These are phyloP conservation scores for Philopedon plagiatum DNA, from an alignment of 2,888 invertebrate species.

Conservation along the genomic window DNA sequence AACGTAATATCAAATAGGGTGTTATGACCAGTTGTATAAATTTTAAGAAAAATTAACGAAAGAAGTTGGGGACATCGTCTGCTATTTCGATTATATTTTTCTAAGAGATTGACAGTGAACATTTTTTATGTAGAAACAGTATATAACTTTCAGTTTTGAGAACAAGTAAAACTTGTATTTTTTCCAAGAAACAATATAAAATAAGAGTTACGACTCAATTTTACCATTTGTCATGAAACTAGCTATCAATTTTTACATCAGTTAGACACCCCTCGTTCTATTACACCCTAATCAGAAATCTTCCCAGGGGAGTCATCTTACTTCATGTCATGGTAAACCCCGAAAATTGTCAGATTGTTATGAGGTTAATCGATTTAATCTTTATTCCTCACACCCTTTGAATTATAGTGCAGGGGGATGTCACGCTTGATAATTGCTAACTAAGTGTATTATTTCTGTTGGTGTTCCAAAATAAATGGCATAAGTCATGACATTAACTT, in stretches of 20 bases:
- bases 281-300: constrained; percentile 46
- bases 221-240: background rate
- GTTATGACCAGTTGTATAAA: no score
- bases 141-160: no score
- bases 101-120: no score
- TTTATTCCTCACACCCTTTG: constrained; percentile 29
- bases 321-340: constrained; percentile 55
- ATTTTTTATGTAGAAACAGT: no score
- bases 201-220: no score
- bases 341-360: constrained; percentile 54
- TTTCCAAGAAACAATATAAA: no score
- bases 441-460: constrained; percentile 53
- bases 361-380: constrained; percentile 48
- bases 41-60: no score
- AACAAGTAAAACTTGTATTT: no score
- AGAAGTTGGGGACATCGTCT: no score
- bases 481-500: background rate
- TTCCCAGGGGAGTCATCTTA: constrained; percentile 56
- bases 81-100: no score
- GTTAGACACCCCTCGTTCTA: constrained; percentile 35
- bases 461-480: background rate
- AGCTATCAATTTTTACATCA: constrained; percentile 33
- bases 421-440: constrained; percentile 33
- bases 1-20: no score
- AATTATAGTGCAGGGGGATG: constrained; percentile 12